A percentile compares a stretch with the other conserved stretches of the same genome.
Evolutionary conservation across 2,888 invertebrate genomes (phyloP).

Genomic region (Agapostemon virescens): DNA sequence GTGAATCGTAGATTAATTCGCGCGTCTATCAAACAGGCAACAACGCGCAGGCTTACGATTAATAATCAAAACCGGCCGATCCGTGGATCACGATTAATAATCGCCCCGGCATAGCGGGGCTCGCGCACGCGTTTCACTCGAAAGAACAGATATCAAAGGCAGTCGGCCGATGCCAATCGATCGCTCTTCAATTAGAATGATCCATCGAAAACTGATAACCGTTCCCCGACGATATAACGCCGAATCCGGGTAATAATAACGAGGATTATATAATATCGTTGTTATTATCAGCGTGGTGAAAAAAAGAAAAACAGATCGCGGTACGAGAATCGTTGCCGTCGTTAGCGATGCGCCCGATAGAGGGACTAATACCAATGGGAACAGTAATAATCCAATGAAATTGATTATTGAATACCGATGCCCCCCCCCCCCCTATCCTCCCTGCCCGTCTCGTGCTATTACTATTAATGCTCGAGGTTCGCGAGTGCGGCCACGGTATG

Average conservation of each 20-base stretch:
- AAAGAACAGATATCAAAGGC: slow-evolving; percentile 31
- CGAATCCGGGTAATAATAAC: slow-evolving; percentile 21
- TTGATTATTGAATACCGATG: slow-evolving; percentile 57
- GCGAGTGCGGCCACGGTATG: slow-evolving; percentile 6
- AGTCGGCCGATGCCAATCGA: slow-evolving; percentile 36
- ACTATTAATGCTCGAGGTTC: slow-evolving; percentile 42
- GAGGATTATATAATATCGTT: slow-evolving; percentile 23
- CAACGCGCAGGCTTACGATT: slow-evolving; percentile 55
- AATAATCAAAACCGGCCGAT: slow-evolving; percentile 51
- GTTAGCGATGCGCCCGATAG: slow-evolving; percentile 36
- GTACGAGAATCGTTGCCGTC: slow-evolving; percentile 21
- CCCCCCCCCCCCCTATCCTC: background rate
- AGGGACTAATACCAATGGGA: slow-evolving; percentile 50
- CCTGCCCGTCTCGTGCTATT: slow-evolving; percentile 18
- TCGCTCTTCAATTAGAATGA: slow-evolving; percentile 47
- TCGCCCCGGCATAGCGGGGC: background rate
- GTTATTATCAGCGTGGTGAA: background rate
- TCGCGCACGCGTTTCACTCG: background rate
- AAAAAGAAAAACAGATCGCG: background rate
- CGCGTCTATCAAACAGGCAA: slow-evolving; percentile 50
- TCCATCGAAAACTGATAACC: slow-evolving; percentile 45
- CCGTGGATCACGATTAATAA: slow-evolving; percentile 53
- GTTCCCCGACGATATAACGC: slow-evolving; percentile 6
- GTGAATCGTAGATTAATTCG: slow-evolving; percentile 57
- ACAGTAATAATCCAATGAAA: slow-evolving; percentile 57